These are phyloP conservation scores for Mesembrinibis cayennensis DNA, from an alignment of 2,113 vertebrate genomes.

Conservation along the genomic window DNA sequence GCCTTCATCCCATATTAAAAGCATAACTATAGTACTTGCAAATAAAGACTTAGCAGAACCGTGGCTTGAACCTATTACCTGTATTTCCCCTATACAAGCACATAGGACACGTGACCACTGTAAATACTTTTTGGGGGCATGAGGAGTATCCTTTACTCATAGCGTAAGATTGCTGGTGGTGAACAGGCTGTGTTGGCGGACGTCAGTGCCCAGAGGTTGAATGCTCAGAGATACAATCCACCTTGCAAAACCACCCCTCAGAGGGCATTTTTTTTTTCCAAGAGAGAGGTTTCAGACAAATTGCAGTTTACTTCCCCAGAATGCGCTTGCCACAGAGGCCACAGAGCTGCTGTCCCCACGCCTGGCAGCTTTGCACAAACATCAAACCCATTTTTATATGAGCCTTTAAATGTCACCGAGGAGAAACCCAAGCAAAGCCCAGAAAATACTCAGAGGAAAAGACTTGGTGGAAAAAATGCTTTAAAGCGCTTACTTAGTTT, in stretches of 20 bases:
- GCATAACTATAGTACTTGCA: not conserved
- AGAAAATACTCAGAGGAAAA: not conserved
- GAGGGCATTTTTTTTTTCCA: not conserved
- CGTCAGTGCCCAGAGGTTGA: not conserved
- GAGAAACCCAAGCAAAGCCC: not conserved
- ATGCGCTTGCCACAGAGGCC: not conserved
- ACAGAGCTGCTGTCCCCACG: not conserved
- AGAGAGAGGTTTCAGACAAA: not conserved
- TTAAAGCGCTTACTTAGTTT: not conserved
- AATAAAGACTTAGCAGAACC: not conserved
- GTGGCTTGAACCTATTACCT: too few species aligned
- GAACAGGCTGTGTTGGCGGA: not conserved
- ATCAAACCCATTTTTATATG: not conserved
- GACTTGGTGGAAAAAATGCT: not conserved
- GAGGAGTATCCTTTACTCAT: not conserved
- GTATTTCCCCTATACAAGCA: not conserved
- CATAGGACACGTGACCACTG: rapidly evolving
- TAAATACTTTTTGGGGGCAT: rapidly evolving
- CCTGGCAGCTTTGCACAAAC: not conserved
- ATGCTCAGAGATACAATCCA: rapidly evolving
- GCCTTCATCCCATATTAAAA: not conserved
- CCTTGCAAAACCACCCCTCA: not conserved
- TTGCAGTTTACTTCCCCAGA: not conserved
- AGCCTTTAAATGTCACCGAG: not conserved
- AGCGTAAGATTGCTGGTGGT: not conserved